Conservation (phyloP, 2,888 invertebrate genomes). For the Lucinisca nassula region DNA sequence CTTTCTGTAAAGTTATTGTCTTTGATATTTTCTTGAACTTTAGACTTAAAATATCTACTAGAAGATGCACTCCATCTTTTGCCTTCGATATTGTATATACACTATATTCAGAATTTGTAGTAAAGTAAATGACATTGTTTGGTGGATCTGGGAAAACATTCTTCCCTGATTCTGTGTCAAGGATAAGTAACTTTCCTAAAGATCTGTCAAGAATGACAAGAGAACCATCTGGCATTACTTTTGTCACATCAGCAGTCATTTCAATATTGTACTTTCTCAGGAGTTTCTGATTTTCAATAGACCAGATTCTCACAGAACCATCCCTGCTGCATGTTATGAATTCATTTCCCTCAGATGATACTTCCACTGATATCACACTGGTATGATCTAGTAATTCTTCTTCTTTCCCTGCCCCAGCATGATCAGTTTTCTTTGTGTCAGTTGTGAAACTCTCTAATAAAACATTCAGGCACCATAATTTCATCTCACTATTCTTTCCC, state of each 20-base stretch:
- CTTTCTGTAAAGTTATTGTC: constrained; percentile 71
- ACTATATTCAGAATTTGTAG: constrained; percentile 58
- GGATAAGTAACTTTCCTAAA: constrained; percentile 56
- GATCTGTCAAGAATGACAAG: constrained; percentile 68
- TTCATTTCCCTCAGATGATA: constrained; percentile 53
- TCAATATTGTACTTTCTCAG: constrained; percentile 61
- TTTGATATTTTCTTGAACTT: constrained; percentile 67
- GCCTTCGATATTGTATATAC: constrained; percentile 64
- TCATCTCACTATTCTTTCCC: constrained; percentile 58
- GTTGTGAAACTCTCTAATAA: constrained; percentile 45
- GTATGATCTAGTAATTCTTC: constrained; percentile 52
- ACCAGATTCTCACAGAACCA: constrained; percentile 67
- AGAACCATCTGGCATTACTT: constrained; percentile 40
- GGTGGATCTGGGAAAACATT: constrained; percentile 53
- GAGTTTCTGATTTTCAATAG: constrained; percentile 42
- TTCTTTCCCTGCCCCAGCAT: not conserved
- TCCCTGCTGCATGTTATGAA: constrained; percentile 64
- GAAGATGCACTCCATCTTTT: constrained; percentile 55
- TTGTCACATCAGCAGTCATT: constrained; percentile 60
- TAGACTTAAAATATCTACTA: constrained; percentile 70
- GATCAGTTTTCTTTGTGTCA: not conserved
- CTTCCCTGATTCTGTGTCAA: constrained; percentile 59
- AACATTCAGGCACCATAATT: constrained; percentile 70
- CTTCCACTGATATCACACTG: constrained; percentile 53
- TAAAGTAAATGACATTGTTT: constrained; percentile 68